Evolutionary conservation across 1,140 invertebrate genomes (phyloP).

Genomic region (Nomia melanderi): DNA sequence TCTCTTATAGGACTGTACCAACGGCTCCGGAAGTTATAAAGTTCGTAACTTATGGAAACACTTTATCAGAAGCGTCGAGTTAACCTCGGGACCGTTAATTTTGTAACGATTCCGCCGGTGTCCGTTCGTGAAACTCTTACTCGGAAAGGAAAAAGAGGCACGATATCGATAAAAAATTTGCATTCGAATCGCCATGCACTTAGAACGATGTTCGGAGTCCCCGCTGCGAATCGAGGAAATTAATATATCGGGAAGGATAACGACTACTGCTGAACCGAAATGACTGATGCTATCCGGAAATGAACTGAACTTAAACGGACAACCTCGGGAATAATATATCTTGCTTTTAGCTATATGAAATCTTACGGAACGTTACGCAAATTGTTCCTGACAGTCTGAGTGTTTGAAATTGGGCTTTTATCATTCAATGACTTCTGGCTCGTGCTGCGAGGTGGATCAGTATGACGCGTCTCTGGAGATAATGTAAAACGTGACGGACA

Average conservation of each 20-base stretch:
- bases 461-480: too few species aligned
- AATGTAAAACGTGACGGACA: too few species aligned
- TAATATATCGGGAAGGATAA: constrained; percentile 11
- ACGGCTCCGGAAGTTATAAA: background rate
- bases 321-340: background rate
- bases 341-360: background rate
- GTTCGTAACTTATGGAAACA: background rate
- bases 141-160: background rate
- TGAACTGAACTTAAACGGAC: background rate
- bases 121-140: background rate
- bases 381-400: background rate
- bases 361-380: background rate
- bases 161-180: background rate
- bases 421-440: too few species aligned
- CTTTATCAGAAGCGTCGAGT: background rate
- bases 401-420: too few species aligned
- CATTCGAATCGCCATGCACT: constrained; percentile 2
- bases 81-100: background rate
- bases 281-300: constrained; percentile 1
- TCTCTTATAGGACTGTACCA: background rate
- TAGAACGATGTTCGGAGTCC: background rate
- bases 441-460: too few species aligned
- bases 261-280: background rate
- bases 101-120: too few species aligned
- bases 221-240: background rate